Evolutionary conservation across 2,113 vertebrate species (phyloP).

Genomic region (Micromys minutus): DNA sequence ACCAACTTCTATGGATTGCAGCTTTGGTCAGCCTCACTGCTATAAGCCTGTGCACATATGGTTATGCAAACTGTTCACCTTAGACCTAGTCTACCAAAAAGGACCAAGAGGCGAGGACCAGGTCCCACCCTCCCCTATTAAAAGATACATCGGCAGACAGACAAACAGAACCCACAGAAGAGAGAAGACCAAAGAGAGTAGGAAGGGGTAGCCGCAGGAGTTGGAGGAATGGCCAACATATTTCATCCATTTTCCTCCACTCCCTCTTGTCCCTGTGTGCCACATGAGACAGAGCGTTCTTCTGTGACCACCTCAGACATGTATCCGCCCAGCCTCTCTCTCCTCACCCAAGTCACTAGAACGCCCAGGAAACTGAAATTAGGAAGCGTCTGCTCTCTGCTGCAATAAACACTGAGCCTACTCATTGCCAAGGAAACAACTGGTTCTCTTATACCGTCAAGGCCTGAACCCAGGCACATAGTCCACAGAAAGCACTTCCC

Average conservation of each 20-base stretch:
- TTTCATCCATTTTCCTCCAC: not conserved
- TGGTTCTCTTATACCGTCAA: not conserved
- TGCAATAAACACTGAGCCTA: not conserved
- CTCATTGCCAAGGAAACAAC: not conserved
- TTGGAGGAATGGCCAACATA: rapidly evolving
- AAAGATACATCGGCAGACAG: not conserved
- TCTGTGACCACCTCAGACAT: not conserved
- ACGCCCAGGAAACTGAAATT: not conserved
- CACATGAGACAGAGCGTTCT: not conserved
- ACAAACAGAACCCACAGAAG: not conserved
- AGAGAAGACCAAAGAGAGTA: not conserved
- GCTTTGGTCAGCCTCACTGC: not conserved
- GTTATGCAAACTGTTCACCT: not conserved
- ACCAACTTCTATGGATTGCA: too few species aligned
- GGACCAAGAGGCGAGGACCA: not conserved
- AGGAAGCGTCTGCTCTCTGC: not conserved
- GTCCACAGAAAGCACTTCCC: not conserved
- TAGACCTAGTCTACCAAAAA: not conserved
- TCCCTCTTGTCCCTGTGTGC: not conserved
- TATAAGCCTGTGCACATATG: not conserved
- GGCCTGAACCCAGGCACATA: not conserved
- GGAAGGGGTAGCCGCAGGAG: not conserved
- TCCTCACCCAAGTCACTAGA: not conserved
- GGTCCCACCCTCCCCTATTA: not conserved
- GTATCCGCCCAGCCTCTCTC: not conserved